phyloP scores from a whole-genome alignment of 2,888 invertebrate species.

The Fragum sueziense region DNA sequence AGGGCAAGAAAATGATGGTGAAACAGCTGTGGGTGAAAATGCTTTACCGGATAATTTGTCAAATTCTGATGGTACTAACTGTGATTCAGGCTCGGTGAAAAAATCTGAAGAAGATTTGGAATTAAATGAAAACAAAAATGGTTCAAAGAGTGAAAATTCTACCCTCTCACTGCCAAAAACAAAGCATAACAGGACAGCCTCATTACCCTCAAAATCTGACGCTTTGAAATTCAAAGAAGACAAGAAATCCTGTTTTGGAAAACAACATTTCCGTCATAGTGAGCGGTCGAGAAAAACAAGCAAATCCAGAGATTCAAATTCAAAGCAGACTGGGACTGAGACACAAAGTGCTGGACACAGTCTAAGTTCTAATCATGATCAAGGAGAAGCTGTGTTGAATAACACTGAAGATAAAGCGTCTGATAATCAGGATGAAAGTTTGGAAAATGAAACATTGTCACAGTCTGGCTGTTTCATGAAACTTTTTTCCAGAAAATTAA shows the following conservation, averaged over 20 bases:
- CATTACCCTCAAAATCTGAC: slow-evolving; percentile 10
- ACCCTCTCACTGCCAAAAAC: not conserved
- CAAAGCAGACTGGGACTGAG: slow-evolving; percentile 16
- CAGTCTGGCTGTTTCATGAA: slow-evolving; percentile 71
- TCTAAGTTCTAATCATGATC: slow-evolving; percentile 33
- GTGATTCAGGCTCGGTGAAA: not conserved
- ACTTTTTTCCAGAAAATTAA: slow-evolving; percentile 67
- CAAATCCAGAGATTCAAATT: slow-evolving; percentile 8
- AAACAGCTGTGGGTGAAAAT: not conserved
- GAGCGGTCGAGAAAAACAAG: slow-evolving; percentile 28
- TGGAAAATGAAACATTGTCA: slow-evolving; percentile 28
- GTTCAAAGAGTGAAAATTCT: not conserved
- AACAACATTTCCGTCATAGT: slow-evolving; percentile 6
- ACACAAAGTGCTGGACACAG: not conserved
- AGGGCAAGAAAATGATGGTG: not conserved
- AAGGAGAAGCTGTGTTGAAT: slow-evolving; percentile 9
- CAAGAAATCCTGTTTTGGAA: not conserved
- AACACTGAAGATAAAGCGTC: slow-evolving; percentile 23
- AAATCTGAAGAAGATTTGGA: not conserved
- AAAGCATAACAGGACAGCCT: slow-evolving; percentile 17
- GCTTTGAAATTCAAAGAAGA: not conserved
- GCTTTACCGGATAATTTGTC: not conserved
- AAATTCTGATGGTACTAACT: not conserved
- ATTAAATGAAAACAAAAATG: not conserved
- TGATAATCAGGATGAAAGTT: slow-evolving; percentile 34